phyloP scores from a whole-genome alignment of 2,888 invertebrate species.

The Formica aserva region DNA sequence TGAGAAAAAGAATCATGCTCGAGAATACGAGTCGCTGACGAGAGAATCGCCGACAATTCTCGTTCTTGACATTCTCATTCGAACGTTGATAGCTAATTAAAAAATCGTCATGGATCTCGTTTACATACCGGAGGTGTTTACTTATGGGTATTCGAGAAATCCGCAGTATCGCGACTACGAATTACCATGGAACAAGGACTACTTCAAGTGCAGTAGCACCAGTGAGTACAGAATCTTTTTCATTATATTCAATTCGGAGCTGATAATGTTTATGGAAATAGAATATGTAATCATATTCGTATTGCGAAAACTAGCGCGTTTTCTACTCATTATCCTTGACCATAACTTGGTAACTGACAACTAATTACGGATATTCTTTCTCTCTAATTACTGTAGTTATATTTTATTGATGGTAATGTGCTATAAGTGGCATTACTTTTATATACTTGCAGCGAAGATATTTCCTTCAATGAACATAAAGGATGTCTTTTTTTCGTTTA shows the following conservation, averaged over 20 bases:
- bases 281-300: background rate
- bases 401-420: background rate
- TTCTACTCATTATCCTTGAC: background rate
- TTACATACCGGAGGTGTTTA: slow-evolving; percentile 87
- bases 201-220: slow-evolving; percentile 75
- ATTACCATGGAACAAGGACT: slow-evolving; percentile 85
- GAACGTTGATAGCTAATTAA: background rate
- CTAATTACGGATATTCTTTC: background rate
- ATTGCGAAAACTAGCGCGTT: background rate
- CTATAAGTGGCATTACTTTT: background rate
- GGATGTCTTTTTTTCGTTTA: background rate
- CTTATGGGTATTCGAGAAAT: slow-evolving; percentile 86
- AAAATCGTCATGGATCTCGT: slow-evolving; percentile 86
- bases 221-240: slow-evolving; percentile 73
- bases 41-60: background rate
- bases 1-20: background rate
- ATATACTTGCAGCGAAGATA: background rate
- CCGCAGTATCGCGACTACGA: slow-evolving; percentile 87
- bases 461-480: background rate
- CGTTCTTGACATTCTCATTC: background rate
- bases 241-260: background rate
- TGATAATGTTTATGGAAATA: background rate
- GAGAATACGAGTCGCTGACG: background rate
- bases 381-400: background rate
- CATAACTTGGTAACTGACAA: background rate